Percentiles rank a stretch among this genome's conserved stretches.
Evolutionary conservation across 2,888 invertebrate species (phyloP).

Genomic region (Acanthosepion esculentum): DNA sequence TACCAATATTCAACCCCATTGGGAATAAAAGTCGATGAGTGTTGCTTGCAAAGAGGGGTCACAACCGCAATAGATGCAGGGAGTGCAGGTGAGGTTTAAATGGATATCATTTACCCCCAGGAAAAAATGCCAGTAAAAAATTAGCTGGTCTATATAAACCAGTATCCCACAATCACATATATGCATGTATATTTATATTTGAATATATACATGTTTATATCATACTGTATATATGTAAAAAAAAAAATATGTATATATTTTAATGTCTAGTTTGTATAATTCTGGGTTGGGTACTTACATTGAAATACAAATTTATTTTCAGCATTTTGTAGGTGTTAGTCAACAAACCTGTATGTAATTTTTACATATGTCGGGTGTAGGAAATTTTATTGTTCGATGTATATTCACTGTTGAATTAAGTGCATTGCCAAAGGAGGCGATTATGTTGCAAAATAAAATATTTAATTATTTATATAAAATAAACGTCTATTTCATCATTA

Average conservation of each 20-base stretch:
- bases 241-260: neutral
- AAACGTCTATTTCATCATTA: too few relatives aligned
- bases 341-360: too few relatives aligned
- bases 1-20: slow-evolving; percentile 69
- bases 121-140: too few relatives aligned
- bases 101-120: neutral
- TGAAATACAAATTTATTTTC: too few relatives aligned
- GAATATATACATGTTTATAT: neutral
- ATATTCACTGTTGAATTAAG: too few relatives aligned
- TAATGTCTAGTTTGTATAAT: neutral
- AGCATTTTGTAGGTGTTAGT: too few relatives aligned
- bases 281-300: neutral
- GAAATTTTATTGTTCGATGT: too few relatives aligned
- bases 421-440: too few relatives aligned
- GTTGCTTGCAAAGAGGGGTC: slow-evolving; percentile 66
- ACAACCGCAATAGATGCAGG: slow-evolving; percentile 70
- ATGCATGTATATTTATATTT: neutral
- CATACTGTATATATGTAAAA: neutral
- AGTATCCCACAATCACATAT: neutral
- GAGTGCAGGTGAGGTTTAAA: slow-evolving; percentile 63
- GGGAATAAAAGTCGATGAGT: slow-evolving; percentile 66
- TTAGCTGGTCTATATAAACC: neutral
- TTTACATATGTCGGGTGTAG: too few relatives aligned
- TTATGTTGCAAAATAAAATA: too few relatives aligned
- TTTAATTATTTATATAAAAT: too few relatives aligned